Conservation (phyloP, 2,113 vertebrate species). For the Grantiella picta region DNA sequence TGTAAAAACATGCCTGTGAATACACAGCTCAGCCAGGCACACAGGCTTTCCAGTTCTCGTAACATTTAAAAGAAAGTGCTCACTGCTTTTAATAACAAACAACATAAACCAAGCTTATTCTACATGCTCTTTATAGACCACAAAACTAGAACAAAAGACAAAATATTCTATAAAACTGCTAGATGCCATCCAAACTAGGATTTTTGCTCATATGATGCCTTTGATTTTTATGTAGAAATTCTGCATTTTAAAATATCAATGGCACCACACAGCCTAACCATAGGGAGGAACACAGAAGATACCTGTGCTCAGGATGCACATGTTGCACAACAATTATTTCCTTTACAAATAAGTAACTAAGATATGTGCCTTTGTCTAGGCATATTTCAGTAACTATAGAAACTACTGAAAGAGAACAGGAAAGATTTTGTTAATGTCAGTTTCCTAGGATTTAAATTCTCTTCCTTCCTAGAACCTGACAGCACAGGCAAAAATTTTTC, state of each 20-base stretch:
- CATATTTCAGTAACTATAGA: not conserved
- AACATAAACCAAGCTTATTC: not conserved
- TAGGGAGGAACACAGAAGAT: not conserved
- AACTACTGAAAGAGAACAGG: not conserved
- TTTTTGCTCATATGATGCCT: not conserved
- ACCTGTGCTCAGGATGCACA: not conserved
- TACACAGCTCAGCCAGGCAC: not conserved
- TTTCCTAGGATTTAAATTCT: not conserved
- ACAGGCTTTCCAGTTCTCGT: not conserved
- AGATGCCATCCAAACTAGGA: not conserved
- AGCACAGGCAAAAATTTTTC: not conserved
- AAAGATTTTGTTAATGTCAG: not conserved
- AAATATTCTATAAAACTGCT: not conserved
- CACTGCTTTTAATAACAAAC: slow-evolving; percentile 28
- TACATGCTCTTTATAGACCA: not conserved
- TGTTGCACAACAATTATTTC: not conserved
- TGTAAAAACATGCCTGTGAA: not conserved
- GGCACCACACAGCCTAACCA: not conserved
- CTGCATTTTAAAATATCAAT: not conserved
- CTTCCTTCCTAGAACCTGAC: not conserved
- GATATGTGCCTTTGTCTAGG: not conserved
- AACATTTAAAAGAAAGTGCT: slow-evolving; percentile 35
- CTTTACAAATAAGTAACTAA: not conserved
- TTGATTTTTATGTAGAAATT: not conserved
- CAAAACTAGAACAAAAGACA: not conserved